Percentiles rank a stretch among this genome's conserved stretches.
Conservation (phyloP, 2,888 invertebrate genomes). For the Alloscopus bannaensis region DNA sequence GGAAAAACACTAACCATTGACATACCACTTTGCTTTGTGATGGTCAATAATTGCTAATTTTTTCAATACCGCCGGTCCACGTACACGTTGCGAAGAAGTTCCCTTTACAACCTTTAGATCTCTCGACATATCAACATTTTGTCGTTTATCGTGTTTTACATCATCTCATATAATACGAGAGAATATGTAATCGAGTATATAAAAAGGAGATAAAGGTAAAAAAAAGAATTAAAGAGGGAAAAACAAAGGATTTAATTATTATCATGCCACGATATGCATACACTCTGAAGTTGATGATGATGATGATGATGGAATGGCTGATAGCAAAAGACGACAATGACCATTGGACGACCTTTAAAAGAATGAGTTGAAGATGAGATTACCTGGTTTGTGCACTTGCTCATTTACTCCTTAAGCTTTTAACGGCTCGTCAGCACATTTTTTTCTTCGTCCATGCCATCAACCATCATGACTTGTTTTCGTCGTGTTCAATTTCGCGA, state of each 20-base stretch:
- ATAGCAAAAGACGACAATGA: slow-evolving; percentile 30
- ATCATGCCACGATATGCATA: not conserved
- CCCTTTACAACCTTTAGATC: no score
- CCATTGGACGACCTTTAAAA: slow-evolving; percentile 28
- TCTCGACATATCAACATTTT: no score
- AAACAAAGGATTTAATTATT: slow-evolving; percentile 37
- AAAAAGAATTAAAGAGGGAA: not conserved
- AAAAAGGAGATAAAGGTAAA: no score
- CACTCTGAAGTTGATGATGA: not conserved
- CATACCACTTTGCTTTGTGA: slow-evolving; percentile 18
- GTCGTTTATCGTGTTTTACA: no score
- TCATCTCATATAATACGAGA: no score
- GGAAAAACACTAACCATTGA: slow-evolving; percentile 17
- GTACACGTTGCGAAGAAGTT: no score
- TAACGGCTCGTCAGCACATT: not conserved
- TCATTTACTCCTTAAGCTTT: not conserved
- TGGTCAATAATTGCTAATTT: slow-evolving; percentile 30
- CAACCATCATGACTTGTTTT: no score
- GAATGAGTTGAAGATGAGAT: slow-evolving; percentile 10
- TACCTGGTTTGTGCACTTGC: not conserved
- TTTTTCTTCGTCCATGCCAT: not conserved
- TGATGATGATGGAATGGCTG: not conserved
- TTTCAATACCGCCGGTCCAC: no score
- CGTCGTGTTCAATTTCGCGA: not conserved
- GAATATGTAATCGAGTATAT: no score